phyloP scores from a whole-genome alignment of 2,888 invertebrate genomes.

The Eudasyphora cyanicolor region DNA sequence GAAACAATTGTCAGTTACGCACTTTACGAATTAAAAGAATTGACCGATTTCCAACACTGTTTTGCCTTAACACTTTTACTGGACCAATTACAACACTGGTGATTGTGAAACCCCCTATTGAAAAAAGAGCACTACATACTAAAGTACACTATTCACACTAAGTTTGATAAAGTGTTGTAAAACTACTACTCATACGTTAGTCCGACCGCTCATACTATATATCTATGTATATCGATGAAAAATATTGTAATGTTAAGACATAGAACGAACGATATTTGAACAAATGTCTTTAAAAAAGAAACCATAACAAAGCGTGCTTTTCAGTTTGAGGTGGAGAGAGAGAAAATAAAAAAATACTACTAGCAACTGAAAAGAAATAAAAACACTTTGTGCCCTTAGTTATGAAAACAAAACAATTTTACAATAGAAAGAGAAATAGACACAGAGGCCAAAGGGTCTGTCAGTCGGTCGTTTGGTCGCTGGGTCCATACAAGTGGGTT shows the following conservation, averaged over 20 bases:
- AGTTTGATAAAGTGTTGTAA: constrained; percentile 1
- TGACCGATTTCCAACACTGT: no score
- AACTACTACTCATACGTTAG: neutral
- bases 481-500: neutral
- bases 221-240: neutral
- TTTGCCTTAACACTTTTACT: no score
- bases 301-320: constrained; percentile 28
- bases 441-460: constrained; percentile 1
- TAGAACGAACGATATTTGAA: neutral
- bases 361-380: constrained; percentile 16
- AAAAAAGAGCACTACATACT: neutral
- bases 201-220: neutral
- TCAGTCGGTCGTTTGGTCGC: no score
- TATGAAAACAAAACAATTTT: constrained; percentile 37
- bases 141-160: neutral
- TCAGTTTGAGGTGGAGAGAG: neutral
- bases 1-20: no score
- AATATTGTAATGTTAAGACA: neutral
- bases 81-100: no score
- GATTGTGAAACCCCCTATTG: neutral
- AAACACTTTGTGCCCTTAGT: constrained; percentile 32
- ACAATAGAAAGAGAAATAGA: neutral
- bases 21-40: no score
- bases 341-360: neutral
- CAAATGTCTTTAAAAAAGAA: constrained; percentile 19